These are phyloP conservation scores for Tringa solitaria DNA, from an alignment of 2,113 vertebrate species.

Conservation along the genomic window DNA sequence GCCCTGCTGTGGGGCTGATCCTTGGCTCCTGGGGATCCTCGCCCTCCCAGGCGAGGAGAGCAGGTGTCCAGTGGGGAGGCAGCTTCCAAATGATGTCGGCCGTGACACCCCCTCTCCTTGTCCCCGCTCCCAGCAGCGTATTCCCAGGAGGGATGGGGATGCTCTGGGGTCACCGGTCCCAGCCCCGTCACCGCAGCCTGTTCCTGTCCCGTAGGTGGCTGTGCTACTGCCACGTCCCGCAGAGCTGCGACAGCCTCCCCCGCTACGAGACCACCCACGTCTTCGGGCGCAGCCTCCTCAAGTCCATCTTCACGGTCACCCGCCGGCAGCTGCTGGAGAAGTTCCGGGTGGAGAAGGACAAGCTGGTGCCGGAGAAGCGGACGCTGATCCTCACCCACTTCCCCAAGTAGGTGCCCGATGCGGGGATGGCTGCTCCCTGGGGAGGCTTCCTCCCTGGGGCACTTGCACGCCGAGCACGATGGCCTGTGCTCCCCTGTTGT, in stretches of 20 bases:
- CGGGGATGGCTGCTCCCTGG: not conserved
- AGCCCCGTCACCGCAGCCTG: fast-evolving
- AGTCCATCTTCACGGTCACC: constrained; percentile 96
- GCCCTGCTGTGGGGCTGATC: not conserved
- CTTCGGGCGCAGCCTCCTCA: constrained; percentile 93
- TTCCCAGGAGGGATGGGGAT: not conserved
- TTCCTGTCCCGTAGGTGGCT: constrained; percentile 81
- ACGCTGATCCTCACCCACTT: constrained; percentile 98
- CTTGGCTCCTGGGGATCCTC: fast-evolving
- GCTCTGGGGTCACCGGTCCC: not conserved
- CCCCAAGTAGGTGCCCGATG: constrained; percentile 83
- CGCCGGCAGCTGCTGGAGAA: constrained; percentile 96
- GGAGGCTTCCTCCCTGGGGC: not conserved
- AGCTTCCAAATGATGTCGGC: not conserved
- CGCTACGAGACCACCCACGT: constrained; percentile 97
- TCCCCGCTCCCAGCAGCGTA: not conserved
- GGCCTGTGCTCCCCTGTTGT: fast-evolving
- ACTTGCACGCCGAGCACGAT: fast-evolving
- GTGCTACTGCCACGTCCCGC: constrained; percentile 97
- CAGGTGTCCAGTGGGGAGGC: fast-evolving
- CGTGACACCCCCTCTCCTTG: fast-evolving
- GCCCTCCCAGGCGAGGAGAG: not conserved
- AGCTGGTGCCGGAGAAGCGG: constrained; percentile 94
- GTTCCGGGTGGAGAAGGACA: constrained; percentile 98
- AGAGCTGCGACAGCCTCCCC: constrained; percentile 97